Evolutionary conservation across 2,797 vertebrate species (phyloP).

Genomic region (Amniataba percoides): DNA sequence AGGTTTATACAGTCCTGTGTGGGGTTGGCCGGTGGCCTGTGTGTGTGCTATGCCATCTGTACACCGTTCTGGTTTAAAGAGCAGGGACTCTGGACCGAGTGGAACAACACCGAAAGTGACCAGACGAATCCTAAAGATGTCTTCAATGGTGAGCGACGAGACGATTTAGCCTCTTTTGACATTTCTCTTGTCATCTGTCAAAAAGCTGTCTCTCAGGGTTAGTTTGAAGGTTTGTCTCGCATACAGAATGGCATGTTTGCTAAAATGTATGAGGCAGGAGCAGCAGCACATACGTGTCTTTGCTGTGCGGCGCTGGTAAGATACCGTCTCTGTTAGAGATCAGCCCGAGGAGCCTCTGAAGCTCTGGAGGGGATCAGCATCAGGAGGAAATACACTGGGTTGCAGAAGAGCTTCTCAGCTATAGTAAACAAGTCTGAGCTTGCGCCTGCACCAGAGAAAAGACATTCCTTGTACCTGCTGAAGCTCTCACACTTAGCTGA

Average conservation of each 20-base stretch:
- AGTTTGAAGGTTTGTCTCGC: slow-evolving; percentile 14
- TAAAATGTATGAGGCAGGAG: slow-evolving; percentile 12
- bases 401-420: slow-evolving; percentile 30
- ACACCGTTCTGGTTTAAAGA: slow-evolving; percentile 81
- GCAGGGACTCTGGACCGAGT: slow-evolving; percentile 78
- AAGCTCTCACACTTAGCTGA: not conserved
- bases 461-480: slow-evolving; percentile 51
- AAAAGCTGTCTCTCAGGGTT: slow-evolving; percentile 7
- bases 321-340: slow-evolving; percentile 9
- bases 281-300: slow-evolving; percentile 1
- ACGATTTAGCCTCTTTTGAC: not conserved
- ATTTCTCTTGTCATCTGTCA: not conserved
- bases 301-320: slow-evolving; percentile 16
- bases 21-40: slow-evolving; percentile 83
- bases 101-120: slow-evolving; percentile 63
- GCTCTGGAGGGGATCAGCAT: slow-evolving; percentile 16
- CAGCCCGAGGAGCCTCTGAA: slow-evolving; percentile 21
- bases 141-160: slow-evolving; percentile 75
- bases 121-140: not conserved
- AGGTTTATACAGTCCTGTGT: slow-evolving; percentile 80
- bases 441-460: slow-evolving; percentile 23
- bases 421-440: slow-evolving; percentile 59
- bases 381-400: slow-evolving; percentile 14
- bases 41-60: slow-evolving; percentile 82
- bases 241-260: not conserved